phyloP scores from a whole-genome alignment of 1,140 invertebrate species.

The Melitaea cinxia region DNA sequence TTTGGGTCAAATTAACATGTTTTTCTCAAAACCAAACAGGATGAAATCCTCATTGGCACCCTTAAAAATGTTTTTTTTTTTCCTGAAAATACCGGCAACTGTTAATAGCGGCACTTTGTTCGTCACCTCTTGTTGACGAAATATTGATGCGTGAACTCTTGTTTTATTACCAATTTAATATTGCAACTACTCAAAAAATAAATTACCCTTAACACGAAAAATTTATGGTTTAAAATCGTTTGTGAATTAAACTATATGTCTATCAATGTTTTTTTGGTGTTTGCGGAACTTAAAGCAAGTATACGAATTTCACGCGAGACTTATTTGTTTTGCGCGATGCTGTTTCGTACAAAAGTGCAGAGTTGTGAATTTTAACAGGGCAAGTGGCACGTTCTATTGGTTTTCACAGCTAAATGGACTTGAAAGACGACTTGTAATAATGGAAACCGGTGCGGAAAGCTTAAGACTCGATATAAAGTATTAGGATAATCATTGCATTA shows the following conservation, averaged over 20 bases:
- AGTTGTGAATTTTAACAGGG: constrained; percentile 68
- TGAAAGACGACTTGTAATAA: constrained; percentile 28
- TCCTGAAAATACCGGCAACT: constrained; percentile 33
- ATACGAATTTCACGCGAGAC: constrained; percentile 67
- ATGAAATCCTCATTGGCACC: constrained; percentile 52
- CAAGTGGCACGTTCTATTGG: constrained; percentile 45
- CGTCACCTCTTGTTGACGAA: constrained; percentile 42
- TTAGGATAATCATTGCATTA: not conserved
- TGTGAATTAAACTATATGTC: not conserved
- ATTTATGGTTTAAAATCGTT: constrained; percentile 9
- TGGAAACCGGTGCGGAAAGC: constrained; percentile 3
- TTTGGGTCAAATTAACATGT: constrained; percentile 44
- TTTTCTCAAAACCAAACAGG: constrained; percentile 43
- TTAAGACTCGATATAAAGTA: not conserved
- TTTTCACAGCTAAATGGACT: constrained; percentile 54
- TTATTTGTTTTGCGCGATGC: constrained; percentile 61
- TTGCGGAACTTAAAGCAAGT: not conserved
- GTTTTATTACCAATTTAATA: constrained; percentile 6
- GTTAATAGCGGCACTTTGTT: constrained; percentile 50
- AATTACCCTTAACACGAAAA: not conserved
- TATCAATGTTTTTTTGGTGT: not conserved
- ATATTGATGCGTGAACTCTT: constrained; percentile 52
- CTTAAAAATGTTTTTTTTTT: constrained; percentile 45
- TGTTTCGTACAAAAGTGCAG: constrained; percentile 48
- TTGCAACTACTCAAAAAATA: not conserved